Percentiles rank a stretch among this genome's conserved stretches.
Conservation (phyloP, 2,888 invertebrate genomes). For the Anorthoa munda region DNA sequence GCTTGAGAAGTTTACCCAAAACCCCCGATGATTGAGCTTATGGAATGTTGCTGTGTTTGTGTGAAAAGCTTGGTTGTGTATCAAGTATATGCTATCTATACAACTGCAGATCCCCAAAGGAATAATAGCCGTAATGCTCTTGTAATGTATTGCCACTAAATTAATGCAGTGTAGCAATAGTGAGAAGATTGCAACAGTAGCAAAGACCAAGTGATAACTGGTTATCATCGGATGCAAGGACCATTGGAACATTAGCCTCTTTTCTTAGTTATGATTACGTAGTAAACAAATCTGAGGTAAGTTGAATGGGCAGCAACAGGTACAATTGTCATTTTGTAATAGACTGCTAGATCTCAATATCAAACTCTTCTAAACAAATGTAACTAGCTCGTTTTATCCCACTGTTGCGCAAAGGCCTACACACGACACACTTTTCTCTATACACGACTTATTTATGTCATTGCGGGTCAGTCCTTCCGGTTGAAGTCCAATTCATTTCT, state of each 20-base stretch:
- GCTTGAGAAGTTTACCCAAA: too few relatives aligned
- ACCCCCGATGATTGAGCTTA: too few relatives aligned
- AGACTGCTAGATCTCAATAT: background rate
- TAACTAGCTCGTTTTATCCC: too few relatives aligned
- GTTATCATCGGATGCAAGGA: conserved; percentile 29
- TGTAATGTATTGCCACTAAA: background rate
- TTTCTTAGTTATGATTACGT: conserved; percentile 6
- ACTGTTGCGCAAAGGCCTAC: too few relatives aligned
- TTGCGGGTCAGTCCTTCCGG: too few relatives aligned
- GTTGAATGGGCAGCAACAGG: background rate
- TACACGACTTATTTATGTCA: too few relatives aligned
- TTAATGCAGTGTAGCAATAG: conserved; percentile 34
- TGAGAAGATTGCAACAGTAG: conserved; percentile 13
- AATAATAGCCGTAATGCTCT: background rate
- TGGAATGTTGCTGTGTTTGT: too few relatives aligned
- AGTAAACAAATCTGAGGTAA: background rate
- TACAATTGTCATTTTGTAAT: background rate
- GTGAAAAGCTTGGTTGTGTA: too few relatives aligned
- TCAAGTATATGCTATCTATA: too few relatives aligned
- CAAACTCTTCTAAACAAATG: background rate
- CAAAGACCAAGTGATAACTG: conserved; percentile 33
- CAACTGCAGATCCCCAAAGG: conserved; percentile 1
- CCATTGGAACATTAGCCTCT: conserved; percentile 28
- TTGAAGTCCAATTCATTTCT: too few relatives aligned
- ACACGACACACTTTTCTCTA: too few relatives aligned